A percentile compares a stretch with the other conserved stretches of the same genome.
Evolutionary conservation across 2,113 vertebrate species (phyloP).

Genomic region (Coptodon rendalli): DNA sequence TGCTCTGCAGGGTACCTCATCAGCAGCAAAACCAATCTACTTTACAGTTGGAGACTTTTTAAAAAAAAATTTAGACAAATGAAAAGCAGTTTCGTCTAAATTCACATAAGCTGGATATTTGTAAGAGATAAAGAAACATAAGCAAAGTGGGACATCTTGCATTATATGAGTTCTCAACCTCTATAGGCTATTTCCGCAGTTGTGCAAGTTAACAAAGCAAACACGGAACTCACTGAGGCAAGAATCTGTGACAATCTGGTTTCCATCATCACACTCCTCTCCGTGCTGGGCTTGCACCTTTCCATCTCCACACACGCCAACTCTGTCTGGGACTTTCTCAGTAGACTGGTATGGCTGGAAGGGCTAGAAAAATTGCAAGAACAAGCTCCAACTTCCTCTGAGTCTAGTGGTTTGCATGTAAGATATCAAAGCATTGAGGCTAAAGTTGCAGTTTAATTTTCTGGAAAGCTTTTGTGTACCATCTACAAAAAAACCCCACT

Average conservation of each 20-base stretch:
- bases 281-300: conserved; percentile 77
- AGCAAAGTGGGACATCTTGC: not conserved
- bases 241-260: conserved; percentile 74
- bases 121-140: not conserved
- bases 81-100: not conserved
- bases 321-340: conserved; percentile 60
- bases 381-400: not conserved
- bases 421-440: not conserved
- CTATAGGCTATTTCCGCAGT: not conserved
- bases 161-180: not conserved
- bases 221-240: conserved; percentile 82
- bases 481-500: rapidly evolving
- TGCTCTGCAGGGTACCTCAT: not conserved
- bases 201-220: not conserved
- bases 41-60: not conserved
- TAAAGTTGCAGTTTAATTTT: not conserved
- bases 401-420: not conserved
- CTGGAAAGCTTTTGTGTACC: not conserved
- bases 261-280: conserved; percentile 91
- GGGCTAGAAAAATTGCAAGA: conserved; percentile 52
- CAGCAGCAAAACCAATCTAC: not conserved
- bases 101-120: not conserved
- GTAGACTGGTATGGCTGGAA: conserved; percentile 75
- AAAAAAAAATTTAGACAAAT: not conserved
- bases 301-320: conserved; percentile 80